A percentile compares a stretch with the other conserved stretches of the same genome.
These are phyloP conservation scores for Chymomyza fuscimana DNA, from an alignment of 2,888 invertebrate species.

Conservation along the genomic window DNA sequence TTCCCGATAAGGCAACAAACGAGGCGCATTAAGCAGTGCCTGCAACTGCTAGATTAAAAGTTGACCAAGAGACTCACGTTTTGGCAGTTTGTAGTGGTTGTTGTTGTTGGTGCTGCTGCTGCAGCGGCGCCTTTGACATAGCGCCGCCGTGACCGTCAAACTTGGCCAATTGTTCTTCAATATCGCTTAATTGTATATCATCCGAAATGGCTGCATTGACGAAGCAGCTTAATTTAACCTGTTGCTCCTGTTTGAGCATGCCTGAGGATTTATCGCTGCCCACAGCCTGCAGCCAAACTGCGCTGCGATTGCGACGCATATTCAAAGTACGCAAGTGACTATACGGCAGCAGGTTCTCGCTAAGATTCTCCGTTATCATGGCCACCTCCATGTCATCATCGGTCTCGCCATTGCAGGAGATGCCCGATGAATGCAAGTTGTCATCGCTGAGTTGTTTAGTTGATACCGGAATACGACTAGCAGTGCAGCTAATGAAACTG, in stretches of 20 bases:
- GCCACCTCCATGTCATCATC: conserved; percentile 73
- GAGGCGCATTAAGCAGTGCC: not conserved
- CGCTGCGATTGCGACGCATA: conserved; percentile 77
- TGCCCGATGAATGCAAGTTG: conserved; percentile 76
- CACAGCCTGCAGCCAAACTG: conserved; percentile 70
- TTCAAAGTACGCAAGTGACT: conserved; percentile 75
- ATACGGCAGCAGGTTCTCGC: conserved; percentile 35
- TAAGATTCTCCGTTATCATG: conserved; percentile 65
- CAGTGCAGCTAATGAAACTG: conserved; percentile 64
- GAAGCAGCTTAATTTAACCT: conserved; percentile 30
- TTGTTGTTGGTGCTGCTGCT: conserved; percentile 26
- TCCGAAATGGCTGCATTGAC: conserved; percentile 65
- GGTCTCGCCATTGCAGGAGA: conserved; percentile 77
- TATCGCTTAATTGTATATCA: conserved; percentile 78
- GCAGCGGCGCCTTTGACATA: conserved; percentile 49
- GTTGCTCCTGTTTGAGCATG: conserved; percentile 27
- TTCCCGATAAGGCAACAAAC: not conserved
- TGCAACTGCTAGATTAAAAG: not conserved
- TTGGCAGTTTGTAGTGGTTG: conserved; percentile 37
- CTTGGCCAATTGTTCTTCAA: conserved; percentile 78
- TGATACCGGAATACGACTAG: conserved; percentile 42
- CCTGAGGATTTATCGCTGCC: conserved; percentile 38
- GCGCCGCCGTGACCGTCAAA: conserved; percentile 57
- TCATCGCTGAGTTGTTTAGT: conserved; percentile 58
- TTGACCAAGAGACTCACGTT: conserved; percentile 46